Percentiles rank a stretch among this genome's conserved stretches.
phyloP scores from a whole-genome alignment of 2,113 vertebrate species.

The Pyrgilauda ruficollis region DNA sequence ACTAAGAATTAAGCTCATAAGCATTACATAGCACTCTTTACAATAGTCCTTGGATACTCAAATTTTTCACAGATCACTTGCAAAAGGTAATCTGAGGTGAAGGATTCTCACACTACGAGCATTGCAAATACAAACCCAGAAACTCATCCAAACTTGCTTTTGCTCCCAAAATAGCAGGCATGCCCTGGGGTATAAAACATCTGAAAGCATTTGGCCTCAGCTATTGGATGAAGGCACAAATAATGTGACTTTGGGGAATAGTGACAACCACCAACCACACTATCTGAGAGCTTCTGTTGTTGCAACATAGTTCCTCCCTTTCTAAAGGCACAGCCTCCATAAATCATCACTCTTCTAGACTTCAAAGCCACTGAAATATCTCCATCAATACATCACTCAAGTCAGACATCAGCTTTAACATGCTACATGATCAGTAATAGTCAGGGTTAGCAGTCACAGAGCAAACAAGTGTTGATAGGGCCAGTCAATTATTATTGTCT shows the following conservation, averaged over 20 bases:
- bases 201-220: not conserved
- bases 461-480: constrained; percentile 25
- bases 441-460: constrained; percentile 16
- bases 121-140: not conserved
- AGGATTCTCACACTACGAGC: not conserved
- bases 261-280: not conserved
- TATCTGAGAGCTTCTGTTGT: constrained; percentile 14
- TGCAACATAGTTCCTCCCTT: not conserved
- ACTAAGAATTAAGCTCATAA: not conserved
- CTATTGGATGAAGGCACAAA: not conserved
- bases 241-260: not conserved
- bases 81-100: not conserved
- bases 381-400: constrained; percentile 14
- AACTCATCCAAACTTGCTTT: not conserved
- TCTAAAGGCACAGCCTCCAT: constrained; percentile 8
- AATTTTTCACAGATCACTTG: not conserved
- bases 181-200: not conserved
- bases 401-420: constrained; percentile 37
- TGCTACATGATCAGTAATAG: not conserved
- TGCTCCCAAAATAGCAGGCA: not conserved
- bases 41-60: not conserved
- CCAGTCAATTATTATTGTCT: constrained; percentile 39
- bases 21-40: not conserved
- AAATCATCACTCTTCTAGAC: constrained; percentile 23
- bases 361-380: constrained; percentile 27